Conservation (phyloP, 1,140 invertebrate species). For the Pachypeltis micranthus region DNA sequence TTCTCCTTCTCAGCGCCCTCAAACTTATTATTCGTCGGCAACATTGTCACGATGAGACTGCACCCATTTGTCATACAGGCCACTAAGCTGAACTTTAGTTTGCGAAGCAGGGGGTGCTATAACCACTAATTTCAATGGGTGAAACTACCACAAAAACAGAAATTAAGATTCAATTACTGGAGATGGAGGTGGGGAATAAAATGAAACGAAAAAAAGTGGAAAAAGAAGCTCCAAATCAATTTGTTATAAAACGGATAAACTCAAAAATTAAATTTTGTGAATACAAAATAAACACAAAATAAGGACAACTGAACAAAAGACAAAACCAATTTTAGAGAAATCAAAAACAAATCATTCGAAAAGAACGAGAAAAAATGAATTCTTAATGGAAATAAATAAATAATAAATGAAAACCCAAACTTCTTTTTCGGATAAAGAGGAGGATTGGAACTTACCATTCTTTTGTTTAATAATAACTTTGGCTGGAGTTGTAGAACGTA, state of each 20-base stretch:
- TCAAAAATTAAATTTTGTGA: constrained; percentile 12
- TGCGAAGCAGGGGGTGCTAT: too few species aligned
- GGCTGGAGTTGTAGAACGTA: constrained; percentile 40
- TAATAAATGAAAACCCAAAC: constrained; percentile 30
- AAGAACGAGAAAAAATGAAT: constrained; percentile 22
- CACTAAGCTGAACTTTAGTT: too few species aligned
- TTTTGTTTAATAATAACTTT: constrained; percentile 45
- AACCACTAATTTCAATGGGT: too few species aligned
- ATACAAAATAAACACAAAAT: too few species aligned
- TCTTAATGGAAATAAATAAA: constrained; percentile 19
- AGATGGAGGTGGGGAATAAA: constrained; percentile 4
- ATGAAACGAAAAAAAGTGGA: constrained; percentile 11
- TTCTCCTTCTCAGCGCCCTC: too few species aligned
- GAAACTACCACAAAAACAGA: too few species aligned
- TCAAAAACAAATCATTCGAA: constrained; percentile 9
- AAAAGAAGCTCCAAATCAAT: constrained; percentile 17
- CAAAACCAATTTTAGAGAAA: too few species aligned
- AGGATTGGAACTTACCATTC: constrained; percentile 40
- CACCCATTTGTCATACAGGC: too few species aligned
- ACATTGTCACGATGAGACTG: too few species aligned
- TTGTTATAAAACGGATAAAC: constrained; percentile 12
- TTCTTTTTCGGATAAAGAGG: constrained; percentile 16
- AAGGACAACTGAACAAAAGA: constrained; percentile 10
- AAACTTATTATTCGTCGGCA: too few species aligned
- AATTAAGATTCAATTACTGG: neutral